A percentile compares a stretch with the other conserved stretches of the same genome.
Evolutionary conservation across 2,113 vertebrate species (phyloP).

Genomic region (Lipotes vexillifer): DNA sequence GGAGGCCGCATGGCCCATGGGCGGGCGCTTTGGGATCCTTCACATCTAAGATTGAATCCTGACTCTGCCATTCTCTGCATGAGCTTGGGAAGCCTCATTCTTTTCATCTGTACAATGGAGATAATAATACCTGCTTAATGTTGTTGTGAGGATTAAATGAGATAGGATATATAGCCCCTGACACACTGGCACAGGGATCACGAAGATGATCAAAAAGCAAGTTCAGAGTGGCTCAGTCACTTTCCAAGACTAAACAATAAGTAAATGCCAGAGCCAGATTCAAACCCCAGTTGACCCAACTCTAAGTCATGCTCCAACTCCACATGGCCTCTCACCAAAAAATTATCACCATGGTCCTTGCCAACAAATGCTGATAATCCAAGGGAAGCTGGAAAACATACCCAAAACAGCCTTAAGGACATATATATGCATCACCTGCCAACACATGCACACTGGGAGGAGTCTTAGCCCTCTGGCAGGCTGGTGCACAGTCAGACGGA

Average conservation of each 20-base stretch:
- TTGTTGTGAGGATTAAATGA: neutral
- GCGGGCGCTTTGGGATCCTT: neutral
- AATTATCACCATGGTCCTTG: neutral
- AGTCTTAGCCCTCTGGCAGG: neutral
- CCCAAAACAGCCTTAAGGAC: neutral
- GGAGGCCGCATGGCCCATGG: rapidly evolving
- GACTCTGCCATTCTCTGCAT: neutral
- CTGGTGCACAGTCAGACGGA: neutral
- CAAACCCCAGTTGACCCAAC: neutral
- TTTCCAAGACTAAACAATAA: neutral
- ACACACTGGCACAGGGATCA: neutral
- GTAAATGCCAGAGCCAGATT: neutral
- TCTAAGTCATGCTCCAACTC: neutral
- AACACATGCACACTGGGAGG: neutral
- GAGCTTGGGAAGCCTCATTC: neutral
- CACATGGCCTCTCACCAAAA: neutral
- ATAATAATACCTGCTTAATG: too few relatives aligned
- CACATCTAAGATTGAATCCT: neutral
- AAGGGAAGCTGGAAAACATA: neutral
- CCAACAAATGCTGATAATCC: neutral
- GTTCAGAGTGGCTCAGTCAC: neutral
- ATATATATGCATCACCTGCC: neutral
- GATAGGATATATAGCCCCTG: neutral
- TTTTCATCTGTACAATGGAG: neutral
- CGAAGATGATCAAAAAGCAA: neutral